Conservation (phyloP, 2,888 invertebrate genomes). For the Drosophila meridiana region DNA sequence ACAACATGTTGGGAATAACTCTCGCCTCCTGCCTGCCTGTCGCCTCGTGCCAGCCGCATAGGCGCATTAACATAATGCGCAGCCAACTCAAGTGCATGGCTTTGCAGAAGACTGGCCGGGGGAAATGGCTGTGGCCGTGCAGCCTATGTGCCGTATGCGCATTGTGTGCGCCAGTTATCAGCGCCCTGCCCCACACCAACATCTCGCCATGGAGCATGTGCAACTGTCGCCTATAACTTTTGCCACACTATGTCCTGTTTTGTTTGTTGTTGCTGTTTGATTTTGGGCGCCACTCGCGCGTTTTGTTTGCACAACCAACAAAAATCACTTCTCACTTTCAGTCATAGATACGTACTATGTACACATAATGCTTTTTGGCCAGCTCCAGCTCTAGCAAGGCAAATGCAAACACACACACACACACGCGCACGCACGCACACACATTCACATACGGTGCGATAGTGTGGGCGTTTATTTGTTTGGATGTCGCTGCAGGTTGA, state of each 20-base stretch:
- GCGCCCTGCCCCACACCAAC: conserved; percentile 13
- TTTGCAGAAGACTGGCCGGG: conserved; percentile 7
- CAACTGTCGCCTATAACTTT: conserved; percentile 70
- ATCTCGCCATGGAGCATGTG: conserved; percentile 38
- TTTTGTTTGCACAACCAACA: conserved; percentile 73
- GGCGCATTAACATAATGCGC: conserved; percentile 80
- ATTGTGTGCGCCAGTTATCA: conserved; percentile 60
- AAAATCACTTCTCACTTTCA: conserved; percentile 74
- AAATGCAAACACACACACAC: conserved; percentile 33
- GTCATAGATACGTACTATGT: conserved; percentile 60
- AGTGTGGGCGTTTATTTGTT: conserved; percentile 53
- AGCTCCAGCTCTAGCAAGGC: conserved; percentile 34
- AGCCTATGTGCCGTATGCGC: conserved; percentile 68
- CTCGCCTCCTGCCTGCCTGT: conserved; percentile 13
- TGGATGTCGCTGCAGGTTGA: conserved; percentile 56
- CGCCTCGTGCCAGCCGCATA: conserved; percentile 33
- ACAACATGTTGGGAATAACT: conserved; percentile 56
- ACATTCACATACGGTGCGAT: neutral
- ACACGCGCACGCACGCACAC: neutral
- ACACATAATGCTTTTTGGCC: conserved; percentile 43
- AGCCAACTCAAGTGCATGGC: conserved; percentile 73
- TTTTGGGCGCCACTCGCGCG: conserved; percentile 64
- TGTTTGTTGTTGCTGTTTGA: conserved; percentile 61
- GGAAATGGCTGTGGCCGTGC: conserved; percentile 5
- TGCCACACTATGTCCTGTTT: conserved; percentile 28